phyloP scores from a whole-genome alignment of 2,113 vertebrate species.

The Tretioscincus oriximinensis region DNA sequence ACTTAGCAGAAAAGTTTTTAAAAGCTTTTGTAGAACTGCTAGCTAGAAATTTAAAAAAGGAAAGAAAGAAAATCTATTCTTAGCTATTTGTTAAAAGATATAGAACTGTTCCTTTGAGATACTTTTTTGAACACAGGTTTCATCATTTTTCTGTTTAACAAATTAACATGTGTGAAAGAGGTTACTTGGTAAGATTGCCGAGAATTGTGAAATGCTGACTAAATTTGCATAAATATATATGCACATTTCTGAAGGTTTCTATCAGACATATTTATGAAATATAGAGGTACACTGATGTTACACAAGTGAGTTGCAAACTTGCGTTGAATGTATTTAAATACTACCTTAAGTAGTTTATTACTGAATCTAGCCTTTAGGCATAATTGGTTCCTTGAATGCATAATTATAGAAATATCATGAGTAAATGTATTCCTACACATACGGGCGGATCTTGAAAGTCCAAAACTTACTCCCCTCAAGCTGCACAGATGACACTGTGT shows the following conservation, averaged over 20 bases:
- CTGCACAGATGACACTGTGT: conserved; percentile 35
- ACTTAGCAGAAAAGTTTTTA: neutral
- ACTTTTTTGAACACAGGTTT: neutral
- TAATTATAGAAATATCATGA: conserved; percentile 37
- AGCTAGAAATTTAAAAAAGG: neutral
- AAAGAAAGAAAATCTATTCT: neutral
- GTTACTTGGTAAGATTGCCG: conserved; percentile 11
- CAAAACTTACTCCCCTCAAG: conserved; percentile 50
- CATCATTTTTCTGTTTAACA: neutral
- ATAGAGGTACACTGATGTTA: neutral
- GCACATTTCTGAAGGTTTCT: neutral
- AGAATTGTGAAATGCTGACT: neutral
- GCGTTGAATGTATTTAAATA: neutral
- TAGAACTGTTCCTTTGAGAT: neutral
- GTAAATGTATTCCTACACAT: conserved; percentile 22
- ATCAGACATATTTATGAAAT: neutral
- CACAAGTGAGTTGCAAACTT: neutral
- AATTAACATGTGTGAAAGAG: conserved; percentile 8
- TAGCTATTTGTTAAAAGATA: neutral
- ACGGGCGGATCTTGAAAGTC: conserved; percentile 42
- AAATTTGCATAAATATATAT: neutral
- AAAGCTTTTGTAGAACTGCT: neutral
- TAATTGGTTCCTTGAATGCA: conserved; percentile 39
- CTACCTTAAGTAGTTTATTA: neutral
- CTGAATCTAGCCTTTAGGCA: conserved; percentile 26